A percentile compares a stretch with the other conserved stretches of the same genome.
Evolutionary conservation across 1,140 invertebrate species (phyloP).

Genomic region (Apocrypta bakeri): DNA sequence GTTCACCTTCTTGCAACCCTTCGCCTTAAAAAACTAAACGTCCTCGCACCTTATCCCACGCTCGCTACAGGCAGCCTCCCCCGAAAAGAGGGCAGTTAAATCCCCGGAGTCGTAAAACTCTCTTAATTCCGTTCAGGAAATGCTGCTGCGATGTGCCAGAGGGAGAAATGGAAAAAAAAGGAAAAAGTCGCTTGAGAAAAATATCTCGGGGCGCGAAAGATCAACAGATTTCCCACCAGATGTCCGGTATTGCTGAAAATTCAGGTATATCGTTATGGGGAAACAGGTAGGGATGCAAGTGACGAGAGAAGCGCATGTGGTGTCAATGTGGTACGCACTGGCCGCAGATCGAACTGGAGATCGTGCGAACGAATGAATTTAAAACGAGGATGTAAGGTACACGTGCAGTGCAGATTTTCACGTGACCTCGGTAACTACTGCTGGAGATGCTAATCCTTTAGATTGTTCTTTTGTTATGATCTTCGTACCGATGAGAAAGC

Average conservation of each 20-base stretch:
- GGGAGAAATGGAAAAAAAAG: no score
- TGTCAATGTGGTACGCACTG: constrained; percentile 14
- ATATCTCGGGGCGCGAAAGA: background rate
- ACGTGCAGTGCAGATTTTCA: constrained; percentile 11
- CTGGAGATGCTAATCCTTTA: background rate
- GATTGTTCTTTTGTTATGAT: background rate
- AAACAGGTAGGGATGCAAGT: constrained; percentile 1
- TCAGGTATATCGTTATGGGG: background rate
- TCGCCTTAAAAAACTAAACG: background rate
- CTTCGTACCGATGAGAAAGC: background rate
- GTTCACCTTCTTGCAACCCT: background rate
- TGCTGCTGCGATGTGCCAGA: no score
- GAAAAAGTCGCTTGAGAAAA: background rate
- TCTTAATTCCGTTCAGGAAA: background rate
- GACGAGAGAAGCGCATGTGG: constrained; percentile 1
- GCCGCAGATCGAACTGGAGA: background rate
- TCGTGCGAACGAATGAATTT: background rate
- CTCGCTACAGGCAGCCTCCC: background rate
- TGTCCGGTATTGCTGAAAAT: background rate
- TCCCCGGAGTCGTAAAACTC: background rate
- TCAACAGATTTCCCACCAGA: constrained; percentile 14
- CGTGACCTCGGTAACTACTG: background rate
- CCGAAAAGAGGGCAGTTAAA: background rate
- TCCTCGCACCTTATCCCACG: background rate
- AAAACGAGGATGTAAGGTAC: background rate